Evolutionary conservation across 2,797 vertebrate genomes (phyloP), one percentile per base, ranked within the genome.

Genomic region (Agapornis canus): DNA sequence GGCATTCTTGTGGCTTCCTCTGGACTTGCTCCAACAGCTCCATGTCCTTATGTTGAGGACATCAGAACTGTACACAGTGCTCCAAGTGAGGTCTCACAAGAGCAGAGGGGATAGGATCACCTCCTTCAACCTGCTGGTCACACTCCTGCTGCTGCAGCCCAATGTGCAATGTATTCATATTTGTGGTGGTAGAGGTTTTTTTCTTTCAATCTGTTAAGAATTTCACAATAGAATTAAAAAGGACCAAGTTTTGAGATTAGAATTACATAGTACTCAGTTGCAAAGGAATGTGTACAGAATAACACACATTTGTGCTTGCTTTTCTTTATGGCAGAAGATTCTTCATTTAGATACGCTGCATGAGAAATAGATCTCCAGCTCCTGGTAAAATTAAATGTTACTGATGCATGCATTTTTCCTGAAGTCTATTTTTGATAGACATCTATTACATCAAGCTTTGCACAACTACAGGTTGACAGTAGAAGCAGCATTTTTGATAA

Each of bases 371-470:
- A 86, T 77, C 66, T 71, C 52, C 65, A 63, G 92, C 70, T 93
- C 56, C 65, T 35, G 56, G 78, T 83, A 87, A 92, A 93, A 94
- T 96, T 82, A 92, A 94, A 82, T 61, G 59, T 61, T 80, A 96
- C 85, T 64, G 85, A 94, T 90, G 89, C 80, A 81, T 87, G 75
- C 47, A 89, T 94, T 96, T 96, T 90, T 95, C 86, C 69, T 82
- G 48, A 81, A 83, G 72, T 77, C 84, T 88, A 29, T 61, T 95
- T 86, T 69, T 93, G 88, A 95, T 77, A 94, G 91, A 80, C 60
- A 52, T 91, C 45, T 66, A 86, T 77, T 92, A 69, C 60, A 86
- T 81, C 69, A 75, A 64, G 77, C 25, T 85, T 84, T 86, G 12
- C 47, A 75, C 40, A 90, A 89, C 85, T 68, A 29, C 66, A 49